These are phyloP conservation scores for Anagrus nilaparvatae DNA, from an alignment of 1,140 invertebrate species.

Conservation along the genomic window DNA sequence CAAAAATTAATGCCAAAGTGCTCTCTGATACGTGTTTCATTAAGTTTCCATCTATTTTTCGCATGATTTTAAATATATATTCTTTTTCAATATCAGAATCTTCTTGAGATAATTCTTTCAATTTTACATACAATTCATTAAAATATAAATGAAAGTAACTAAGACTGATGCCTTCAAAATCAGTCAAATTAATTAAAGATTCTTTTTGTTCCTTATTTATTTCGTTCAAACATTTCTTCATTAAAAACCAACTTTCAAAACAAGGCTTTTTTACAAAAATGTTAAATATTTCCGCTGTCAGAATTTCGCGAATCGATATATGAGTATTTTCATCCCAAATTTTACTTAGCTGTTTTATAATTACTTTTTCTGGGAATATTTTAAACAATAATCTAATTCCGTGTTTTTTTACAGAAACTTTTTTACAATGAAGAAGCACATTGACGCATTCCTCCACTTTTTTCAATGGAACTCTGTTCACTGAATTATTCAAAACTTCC, in stretches of 20 bases:
- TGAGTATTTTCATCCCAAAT: constrained; percentile 3
- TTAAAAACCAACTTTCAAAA: not conserved
- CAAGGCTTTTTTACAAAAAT: not conserved
- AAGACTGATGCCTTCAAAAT: not conserved
- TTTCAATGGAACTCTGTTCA: not conserved
- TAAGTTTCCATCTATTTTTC: too few relatives aligned
- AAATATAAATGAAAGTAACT: not conserved
- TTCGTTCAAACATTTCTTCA: not conserved
- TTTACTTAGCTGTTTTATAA: not conserved
- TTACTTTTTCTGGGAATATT: not conserved
- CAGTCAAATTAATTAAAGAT: not conserved
- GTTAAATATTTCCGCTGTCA: constrained; percentile 5
- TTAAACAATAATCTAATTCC: constrained; percentile 6
- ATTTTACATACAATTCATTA: too few relatives aligned
- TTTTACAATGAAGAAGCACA: not conserved
- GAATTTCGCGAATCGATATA: constrained; percentile 2
- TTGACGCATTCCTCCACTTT: constrained; percentile 4
- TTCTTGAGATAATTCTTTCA: too few relatives aligned
- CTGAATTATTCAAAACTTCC: constrained; percentile 1
- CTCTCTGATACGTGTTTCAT: too few relatives aligned
- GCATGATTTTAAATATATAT: too few relatives aligned
- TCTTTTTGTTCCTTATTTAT: not conserved
- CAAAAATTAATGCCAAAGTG: too few relatives aligned
- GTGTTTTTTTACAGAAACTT: constrained; percentile 6
- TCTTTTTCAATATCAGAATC: too few relatives aligned